Base-by-base conservation (phyloP, 2,797 vertebrate genomes). In the Lutjanus campechanus region DNA sequence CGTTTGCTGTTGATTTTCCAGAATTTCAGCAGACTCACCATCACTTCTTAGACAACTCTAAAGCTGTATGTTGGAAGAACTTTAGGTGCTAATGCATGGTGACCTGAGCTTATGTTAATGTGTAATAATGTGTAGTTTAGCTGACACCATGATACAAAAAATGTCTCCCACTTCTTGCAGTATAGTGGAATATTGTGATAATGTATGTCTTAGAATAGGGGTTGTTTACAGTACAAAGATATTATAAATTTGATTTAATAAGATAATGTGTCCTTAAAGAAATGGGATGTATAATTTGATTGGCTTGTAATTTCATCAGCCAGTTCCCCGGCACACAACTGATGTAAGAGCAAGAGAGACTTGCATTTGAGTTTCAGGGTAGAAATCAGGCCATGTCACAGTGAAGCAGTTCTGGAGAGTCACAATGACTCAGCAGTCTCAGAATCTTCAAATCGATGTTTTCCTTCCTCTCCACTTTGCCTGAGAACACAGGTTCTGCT, bases 381-480 rank as follows among this genome's bases (percentile, higher is more conserved):
- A n/a, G 22, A 59, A 69, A 71, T 5, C 1, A 36, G 22, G 36
- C 41, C 25, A 8, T 16, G 36, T 67, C 49, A 25, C 9, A 20
- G 54, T 61, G 25, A 73, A 61, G 9, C 3, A 8, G 20, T 50
- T 69, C 40, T 54, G 4, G 47, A 19, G 0, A 82, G 67, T 88
- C 86, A 85, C 77, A 29, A 83, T 94, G 92, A 94, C 89, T 93
- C 90, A 79, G 89, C 91, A 66, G n/a, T 68, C 11, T 66, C 8
- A 47, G 17, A 5, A 54, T 77, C 8, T 19, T 41, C 15, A 58
- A 55, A 72, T 12, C 36, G 49, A 72, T 55, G 43, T 56, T 70
- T 82, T 55, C 44, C 8, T 69, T 66, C 54, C 65, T 50, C 19
- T 49, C 49, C 41, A 1, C 0, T 29, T 29, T 0, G 6, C 25